A percentile compares a stretch with the other conserved stretches of the same genome.
Evolutionary conservation across 92 coral and sea anemone species (phyloP).

Genomic region (Heliopora coerulea): DNA sequence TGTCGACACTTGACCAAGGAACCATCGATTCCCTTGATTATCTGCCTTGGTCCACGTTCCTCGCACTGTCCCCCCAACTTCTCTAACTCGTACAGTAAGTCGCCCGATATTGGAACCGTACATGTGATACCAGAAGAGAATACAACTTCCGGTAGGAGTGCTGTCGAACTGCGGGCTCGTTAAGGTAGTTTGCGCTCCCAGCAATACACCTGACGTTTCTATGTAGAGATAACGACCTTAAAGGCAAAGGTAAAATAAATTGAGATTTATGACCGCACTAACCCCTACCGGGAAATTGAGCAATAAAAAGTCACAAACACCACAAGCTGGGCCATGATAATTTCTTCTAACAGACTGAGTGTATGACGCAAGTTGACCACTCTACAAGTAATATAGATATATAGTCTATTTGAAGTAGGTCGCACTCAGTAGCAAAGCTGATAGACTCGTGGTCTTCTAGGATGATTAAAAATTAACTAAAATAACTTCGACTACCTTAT

Average conservation of each 20-base stretch:
- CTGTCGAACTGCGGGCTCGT: conserved; percentile 56
- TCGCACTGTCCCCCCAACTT: conserved; percentile 54
- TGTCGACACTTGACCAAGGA: conserved; percentile 75
- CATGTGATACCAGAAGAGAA: conserved; percentile 97
- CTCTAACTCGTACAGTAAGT: conserved; percentile 68
- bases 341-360: too few relatives aligned
- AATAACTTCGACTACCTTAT: too few relatives aligned
- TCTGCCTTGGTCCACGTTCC: conserved; percentile 72
- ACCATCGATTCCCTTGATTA: conserved; percentile 96
- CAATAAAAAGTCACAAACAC: too few relatives aligned
- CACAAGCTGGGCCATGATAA: too few relatives aligned
- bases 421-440: too few relatives aligned
- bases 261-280: neutral
- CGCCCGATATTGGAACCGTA: conserved; percentile 83
- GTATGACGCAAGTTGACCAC: too few relatives aligned
- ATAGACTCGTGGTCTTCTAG: too few relatives aligned
- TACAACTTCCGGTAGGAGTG: conserved; percentile 76
- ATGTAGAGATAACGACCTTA: conserved; percentile 88
- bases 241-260: neutral
- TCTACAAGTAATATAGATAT: too few relatives aligned
- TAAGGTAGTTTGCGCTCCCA: conserved; percentile 69
- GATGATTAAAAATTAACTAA: too few relatives aligned
- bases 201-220: conserved; percentile 58
- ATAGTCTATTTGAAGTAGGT: too few relatives aligned
- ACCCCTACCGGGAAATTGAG: too few relatives aligned